A percentile compares a stretch with the other conserved stretches of the same genome.
Conservation (phyloP, 2,888 invertebrate genomes). For the Oscheius sp. region DNA sequence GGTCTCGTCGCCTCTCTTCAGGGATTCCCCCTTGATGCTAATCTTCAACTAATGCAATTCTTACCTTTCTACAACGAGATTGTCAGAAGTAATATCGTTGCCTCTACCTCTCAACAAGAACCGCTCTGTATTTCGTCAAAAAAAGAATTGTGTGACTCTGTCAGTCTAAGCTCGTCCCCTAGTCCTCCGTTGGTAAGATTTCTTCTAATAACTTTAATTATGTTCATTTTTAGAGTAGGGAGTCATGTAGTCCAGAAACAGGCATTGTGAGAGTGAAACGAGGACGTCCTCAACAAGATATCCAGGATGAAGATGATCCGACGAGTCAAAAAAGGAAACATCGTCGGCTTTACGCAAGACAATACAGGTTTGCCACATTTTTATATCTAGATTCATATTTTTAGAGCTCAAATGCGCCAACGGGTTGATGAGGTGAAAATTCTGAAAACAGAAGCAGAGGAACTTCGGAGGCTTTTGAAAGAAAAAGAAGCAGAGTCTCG, state of each 20-base stretch:
- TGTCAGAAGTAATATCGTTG: background rate
- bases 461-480: constrained; percentile 34
- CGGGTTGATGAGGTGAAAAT: constrained; percentile 54
- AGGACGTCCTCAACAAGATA: constrained; percentile 57
- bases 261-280: constrained; percentile 27
- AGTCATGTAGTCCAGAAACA: constrained; percentile 5
- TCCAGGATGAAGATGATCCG: constrained; percentile 50
- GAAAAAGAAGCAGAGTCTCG: constrained; percentile 30
- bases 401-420: constrained; percentile 35
- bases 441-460: constrained; percentile 41
- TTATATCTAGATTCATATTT: background rate
- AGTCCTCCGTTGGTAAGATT: constrained; percentile 11
- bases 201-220: background rate
- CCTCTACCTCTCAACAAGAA: constrained; percentile 5
- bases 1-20: constrained; percentile 22
- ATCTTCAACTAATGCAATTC: constrained; percentile 12
- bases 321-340: constrained; percentile 52
- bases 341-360: constrained; percentile 49
- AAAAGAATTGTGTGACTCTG: constrained; percentile 14
- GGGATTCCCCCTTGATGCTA: constrained; percentile 17
- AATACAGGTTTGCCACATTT: constrained; percentile 38
- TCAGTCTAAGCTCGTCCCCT: constrained; percentile 22
- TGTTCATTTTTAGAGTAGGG: background rate
- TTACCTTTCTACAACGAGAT: constrained; percentile 1
- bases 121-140: background rate